Percentiles rank a stretch among this genome's conserved stretches.
Evolutionary conservation across 2,113 vertebrate genomes (phyloP).

Genomic region (Spermophilus dauricus): DNA sequence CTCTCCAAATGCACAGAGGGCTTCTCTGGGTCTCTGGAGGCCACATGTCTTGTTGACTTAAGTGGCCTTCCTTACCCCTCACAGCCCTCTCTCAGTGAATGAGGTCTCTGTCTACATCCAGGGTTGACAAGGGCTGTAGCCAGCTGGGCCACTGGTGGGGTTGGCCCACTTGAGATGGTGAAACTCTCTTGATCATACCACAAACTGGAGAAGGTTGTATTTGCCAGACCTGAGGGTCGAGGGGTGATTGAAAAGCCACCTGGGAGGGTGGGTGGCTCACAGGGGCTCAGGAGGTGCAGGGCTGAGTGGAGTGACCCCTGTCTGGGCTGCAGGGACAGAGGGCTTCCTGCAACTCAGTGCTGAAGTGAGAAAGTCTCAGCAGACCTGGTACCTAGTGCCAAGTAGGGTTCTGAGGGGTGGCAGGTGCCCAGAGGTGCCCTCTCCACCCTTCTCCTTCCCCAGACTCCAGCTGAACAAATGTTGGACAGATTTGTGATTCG

Average conservation of each 20-base stretch:
- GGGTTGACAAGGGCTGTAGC: neutral
- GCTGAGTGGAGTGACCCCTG: neutral
- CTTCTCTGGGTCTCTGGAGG: neutral
- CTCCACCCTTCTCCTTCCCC: neutral
- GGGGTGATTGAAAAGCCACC: neutral
- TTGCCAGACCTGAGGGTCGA: neutral
- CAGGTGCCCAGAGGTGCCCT: accelerated
- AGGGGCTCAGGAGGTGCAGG: accelerated
- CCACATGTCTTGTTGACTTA: accelerated
- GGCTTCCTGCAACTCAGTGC: neutral
- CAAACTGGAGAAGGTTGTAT: neutral
- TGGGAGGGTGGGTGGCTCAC: neutral
- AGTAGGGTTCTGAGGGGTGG: neutral
- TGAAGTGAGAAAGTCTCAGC: neutral
- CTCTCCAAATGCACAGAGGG: too few relatives aligned
- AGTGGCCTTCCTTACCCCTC: accelerated
- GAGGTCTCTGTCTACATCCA: accelerated
- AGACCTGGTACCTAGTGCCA: neutral
- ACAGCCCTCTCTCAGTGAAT: neutral
- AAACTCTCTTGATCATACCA: neutral
- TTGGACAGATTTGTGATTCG: neutral
- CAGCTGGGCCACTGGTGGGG: neutral
- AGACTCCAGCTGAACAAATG: neutral
- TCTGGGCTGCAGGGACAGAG: neutral
- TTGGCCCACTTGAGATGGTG: accelerated